These are phyloP conservation scores for Macrotrachela quadricornifera DNA, from an alignment of 1,140 invertebrate genomes.

Conservation along the genomic window DNA sequence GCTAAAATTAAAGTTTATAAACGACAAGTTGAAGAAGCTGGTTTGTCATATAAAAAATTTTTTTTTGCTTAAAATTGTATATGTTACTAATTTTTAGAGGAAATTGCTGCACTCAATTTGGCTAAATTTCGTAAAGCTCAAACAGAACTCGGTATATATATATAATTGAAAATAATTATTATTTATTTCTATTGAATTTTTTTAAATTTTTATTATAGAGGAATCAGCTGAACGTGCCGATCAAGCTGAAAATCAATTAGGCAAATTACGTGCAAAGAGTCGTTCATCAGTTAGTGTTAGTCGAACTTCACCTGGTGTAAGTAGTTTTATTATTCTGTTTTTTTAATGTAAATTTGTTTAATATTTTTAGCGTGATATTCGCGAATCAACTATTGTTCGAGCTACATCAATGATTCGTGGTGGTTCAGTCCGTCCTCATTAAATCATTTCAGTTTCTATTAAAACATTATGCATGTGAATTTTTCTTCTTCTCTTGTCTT, in stretches of 20 bases:
- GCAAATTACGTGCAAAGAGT: slow-evolving; percentile 85
- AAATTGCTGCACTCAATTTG: slow-evolving; percentile 89
- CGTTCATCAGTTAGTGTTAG: slow-evolving; percentile 54
- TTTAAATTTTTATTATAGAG: slow-evolving; percentile 26
- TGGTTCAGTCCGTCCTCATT: too few relatives aligned
- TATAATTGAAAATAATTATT: too few relatives aligned
- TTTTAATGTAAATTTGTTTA: too few relatives aligned
- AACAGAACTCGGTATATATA: not conserved
- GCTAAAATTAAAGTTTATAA: slow-evolving; percentile 99
- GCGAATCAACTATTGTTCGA: too few relatives aligned
- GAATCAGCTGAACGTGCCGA: slow-evolving; percentile 95
- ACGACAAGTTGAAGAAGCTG: slow-evolving; percentile 92
- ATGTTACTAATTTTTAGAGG: slow-evolving; percentile 43
- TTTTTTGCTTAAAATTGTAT: not conserved
- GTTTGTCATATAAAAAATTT: slow-evolving; percentile 9
- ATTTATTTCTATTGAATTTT: too few relatives aligned
- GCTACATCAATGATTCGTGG: too few relatives aligned
- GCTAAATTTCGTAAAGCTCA: slow-evolving; percentile 92
- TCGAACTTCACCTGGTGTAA: not conserved
- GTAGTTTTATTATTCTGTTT: not conserved
- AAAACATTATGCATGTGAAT: too few relatives aligned
- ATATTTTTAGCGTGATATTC: too few relatives aligned
- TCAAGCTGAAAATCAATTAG: slow-evolving; percentile 82
- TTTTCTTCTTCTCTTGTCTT: too few relatives aligned
- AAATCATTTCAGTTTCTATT: too few relatives aligned